Percentiles rank a stretch among this genome's conserved stretches.
These are phyloP conservation scores for Megaustenia siamemsis DNA, from an alignment of 2,888 invertebrate genomes.

Conservation along the genomic window DNA sequence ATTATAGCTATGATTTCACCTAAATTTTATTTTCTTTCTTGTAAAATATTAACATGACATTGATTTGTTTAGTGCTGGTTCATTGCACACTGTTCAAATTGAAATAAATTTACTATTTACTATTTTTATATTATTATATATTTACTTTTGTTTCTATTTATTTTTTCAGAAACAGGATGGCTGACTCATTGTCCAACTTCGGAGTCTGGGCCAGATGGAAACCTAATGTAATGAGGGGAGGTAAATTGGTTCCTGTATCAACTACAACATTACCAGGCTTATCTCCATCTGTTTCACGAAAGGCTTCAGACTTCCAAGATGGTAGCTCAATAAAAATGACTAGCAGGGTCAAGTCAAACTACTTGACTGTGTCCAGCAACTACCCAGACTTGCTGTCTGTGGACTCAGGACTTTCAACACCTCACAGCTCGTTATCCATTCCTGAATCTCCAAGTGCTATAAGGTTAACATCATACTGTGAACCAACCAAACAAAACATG, in stretches of 20 bases:
- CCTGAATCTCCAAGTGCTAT: constrained; percentile 4
- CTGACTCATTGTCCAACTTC: constrained; percentile 1
- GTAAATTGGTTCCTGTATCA: not conserved
- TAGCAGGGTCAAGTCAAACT: not conserved
- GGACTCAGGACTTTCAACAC: not conserved
- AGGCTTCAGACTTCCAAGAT: not conserved
- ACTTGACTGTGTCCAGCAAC: not conserved
- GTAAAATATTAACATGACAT: no score
- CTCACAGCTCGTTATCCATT: not conserved
- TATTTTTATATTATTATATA: no score
- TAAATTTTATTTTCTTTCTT: no score
- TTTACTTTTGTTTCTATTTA: not conserved
- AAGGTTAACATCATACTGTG: not conserved
- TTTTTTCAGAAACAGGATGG: not conserved
- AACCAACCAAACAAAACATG: not conserved
- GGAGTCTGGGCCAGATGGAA: not conserved
- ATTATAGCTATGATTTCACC: no score
- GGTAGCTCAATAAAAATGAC: not conserved
- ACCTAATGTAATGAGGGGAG: not conserved
- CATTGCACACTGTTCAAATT: no score
- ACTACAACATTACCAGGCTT: not conserved
- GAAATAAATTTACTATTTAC: no score
- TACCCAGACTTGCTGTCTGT: not conserved
- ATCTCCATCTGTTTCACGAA: not conserved
- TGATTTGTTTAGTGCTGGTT: no score